Evolutionary conservation across 2,888 invertebrate species (phyloP).

Genomic region (Synergus umbraculus): DNA sequence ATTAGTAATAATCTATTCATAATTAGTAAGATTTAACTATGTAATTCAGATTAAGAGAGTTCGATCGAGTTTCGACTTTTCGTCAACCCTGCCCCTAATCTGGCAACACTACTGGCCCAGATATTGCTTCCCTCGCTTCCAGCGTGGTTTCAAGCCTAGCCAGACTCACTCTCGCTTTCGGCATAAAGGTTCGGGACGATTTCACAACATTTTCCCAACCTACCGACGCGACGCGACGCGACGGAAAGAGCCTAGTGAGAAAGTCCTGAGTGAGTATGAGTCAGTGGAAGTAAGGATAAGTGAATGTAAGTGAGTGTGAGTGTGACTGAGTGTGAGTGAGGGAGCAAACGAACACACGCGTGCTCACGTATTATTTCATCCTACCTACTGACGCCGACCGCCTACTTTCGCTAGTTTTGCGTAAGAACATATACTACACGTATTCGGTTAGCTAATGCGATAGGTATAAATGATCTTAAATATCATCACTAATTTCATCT

Average conservation of each 20-base stretch:
- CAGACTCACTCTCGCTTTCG: conserved; percentile 49
- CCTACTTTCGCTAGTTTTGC: conserved; percentile 76
- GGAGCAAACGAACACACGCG: conserved; percentile 45
- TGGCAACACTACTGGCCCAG: conserved; percentile 42
- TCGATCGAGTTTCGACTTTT: neutral
- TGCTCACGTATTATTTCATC: conserved; percentile 65
- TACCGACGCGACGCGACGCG: conserved; percentile 49
- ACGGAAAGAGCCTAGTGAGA: conserved; percentile 43
- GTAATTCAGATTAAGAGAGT: too few relatives aligned
- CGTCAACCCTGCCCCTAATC: conserved; percentile 19
- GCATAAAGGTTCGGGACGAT: conserved; percentile 58
- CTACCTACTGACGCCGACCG: conserved; percentile 59
- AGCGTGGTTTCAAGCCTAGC: conserved; percentile 38
- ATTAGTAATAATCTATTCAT: too few relatives aligned
- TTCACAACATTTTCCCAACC: conserved; percentile 72
- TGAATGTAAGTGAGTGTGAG: neutral
- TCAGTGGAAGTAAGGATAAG: too few relatives aligned
- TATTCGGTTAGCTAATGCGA: conserved; percentile 70
- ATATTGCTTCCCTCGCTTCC: conserved; percentile 40
- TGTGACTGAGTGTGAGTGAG: neutral
- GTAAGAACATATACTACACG: conserved; percentile 69
- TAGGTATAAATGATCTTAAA: conserved; percentile 31
- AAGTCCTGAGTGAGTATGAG: neutral
- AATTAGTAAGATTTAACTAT: too few relatives aligned
- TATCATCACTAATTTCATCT: conserved; percentile 32